Evolutionary conservation across 2,113 vertebrate genomes (phyloP).

Genomic region (Oriolus oriolus): DNA sequence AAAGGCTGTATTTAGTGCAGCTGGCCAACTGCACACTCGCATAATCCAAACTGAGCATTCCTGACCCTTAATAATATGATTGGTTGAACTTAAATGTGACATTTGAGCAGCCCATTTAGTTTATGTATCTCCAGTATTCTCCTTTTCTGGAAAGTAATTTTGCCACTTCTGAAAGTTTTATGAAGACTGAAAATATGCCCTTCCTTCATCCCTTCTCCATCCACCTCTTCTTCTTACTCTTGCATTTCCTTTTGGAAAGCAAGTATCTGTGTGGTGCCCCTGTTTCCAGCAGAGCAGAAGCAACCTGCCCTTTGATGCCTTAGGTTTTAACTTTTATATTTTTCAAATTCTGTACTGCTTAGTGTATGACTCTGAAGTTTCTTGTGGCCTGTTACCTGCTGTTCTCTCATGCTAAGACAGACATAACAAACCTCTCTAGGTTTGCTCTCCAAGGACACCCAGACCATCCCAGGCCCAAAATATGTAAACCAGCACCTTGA

Average conservation of each 20-base stretch:
- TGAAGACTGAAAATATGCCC: not conserved
- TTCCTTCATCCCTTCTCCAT: not conserved
- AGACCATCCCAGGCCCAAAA: too few relatives aligned
- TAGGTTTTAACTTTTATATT: too few relatives aligned
- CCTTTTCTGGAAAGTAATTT: not conserved
- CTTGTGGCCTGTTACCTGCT: too few relatives aligned
- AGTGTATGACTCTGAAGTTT: too few relatives aligned
- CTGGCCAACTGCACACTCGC: not conserved
- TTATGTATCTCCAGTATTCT: not conserved
- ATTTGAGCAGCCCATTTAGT: not conserved
- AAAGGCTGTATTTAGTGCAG: not conserved
- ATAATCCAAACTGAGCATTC: not conserved
- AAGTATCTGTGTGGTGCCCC: not conserved
- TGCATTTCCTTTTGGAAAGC: not conserved
- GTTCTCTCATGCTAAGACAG: too few relatives aligned
- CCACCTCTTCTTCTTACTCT: not conserved
- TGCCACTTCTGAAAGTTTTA: not conserved
- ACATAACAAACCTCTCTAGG: too few relatives aligned
- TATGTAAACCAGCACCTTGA: too few relatives aligned
- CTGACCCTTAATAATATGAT: not conserved
- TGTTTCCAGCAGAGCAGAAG: not conserved
- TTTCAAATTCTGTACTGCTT: too few relatives aligned
- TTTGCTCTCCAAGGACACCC: too few relatives aligned
- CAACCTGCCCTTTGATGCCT: too few relatives aligned
- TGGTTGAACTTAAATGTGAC: not conserved